Percentiles rank a stretch among this genome's conserved stretches.
phyloP scores from a whole-genome alignment of 2,888 invertebrate species.

The Nemoura dubitans region DNA sequence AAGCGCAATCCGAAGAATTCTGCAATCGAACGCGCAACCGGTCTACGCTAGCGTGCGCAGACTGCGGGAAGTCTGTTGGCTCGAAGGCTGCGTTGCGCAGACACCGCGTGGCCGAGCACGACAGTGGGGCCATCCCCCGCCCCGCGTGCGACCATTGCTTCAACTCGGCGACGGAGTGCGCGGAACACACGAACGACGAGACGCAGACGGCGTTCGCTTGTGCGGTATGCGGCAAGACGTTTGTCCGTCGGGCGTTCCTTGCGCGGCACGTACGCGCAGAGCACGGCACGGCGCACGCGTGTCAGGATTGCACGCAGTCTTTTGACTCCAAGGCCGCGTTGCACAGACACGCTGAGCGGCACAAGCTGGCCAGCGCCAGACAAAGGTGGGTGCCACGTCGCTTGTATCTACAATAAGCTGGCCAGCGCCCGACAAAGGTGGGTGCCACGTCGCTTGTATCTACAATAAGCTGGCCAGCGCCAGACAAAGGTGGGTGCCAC shows the following conservation, averaged over 20 bases:
- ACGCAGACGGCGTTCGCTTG: conserved; percentile 38
- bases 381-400: too few relatives aligned
- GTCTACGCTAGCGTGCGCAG: too few relatives aligned
- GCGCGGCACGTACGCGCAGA: conserved; percentile 41
- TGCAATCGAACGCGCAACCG: too few relatives aligned
- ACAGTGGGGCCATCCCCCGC: neutral
- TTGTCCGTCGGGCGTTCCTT: conserved; percentile 46
- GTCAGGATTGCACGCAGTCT: conserved; percentile 34
- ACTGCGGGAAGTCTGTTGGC: too few relatives aligned
- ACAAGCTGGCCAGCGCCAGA: conserved; percentile 25
- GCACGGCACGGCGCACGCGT: conserved; percentile 35
- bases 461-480: too few relatives aligned
- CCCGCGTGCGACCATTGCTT: neutral
- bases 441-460: too few relatives aligned
- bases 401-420: too few relatives aligned
- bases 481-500: too few relatives aligned
- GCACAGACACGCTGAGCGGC: conserved; percentile 41
- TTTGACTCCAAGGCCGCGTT: conserved; percentile 41
- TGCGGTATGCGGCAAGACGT: conserved; percentile 45
- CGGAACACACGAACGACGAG: conserved; percentile 42
- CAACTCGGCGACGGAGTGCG: too few relatives aligned
- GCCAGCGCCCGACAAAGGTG: too few relatives aligned
- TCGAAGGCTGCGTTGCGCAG: conserved; percentile 46
- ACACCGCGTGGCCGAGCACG: conserved; percentile 38
- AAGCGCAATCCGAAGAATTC: neutral